Base-by-base conservation (phyloP, 2,797 vertebrate genomes). In the Borostomias antarcticus region DNA sequence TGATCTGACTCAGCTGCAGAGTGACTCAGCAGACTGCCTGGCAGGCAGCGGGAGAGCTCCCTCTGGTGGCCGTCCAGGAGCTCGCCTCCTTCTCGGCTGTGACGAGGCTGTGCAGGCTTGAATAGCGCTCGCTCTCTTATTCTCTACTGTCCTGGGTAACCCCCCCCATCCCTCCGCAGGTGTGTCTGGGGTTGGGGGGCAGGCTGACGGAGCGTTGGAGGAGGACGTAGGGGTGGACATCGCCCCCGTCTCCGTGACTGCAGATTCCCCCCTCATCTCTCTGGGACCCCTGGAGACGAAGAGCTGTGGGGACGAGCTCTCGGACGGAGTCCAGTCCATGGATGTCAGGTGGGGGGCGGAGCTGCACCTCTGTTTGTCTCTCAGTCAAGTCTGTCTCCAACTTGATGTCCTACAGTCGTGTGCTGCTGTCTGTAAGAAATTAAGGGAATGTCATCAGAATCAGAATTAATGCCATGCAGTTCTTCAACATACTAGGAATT, bases 261-360 rank as follows among this genome's bases (percentile, higher is more conserved):
- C 84, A 2, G 83, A 83, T 5, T 60, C 91, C 11, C 91, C 90
- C 62, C 58, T 91, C 82, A 93, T 94, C 88, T 92, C 88, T 76
- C 91, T 96, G 62, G 93, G 95, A 50, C 88, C 91, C 21, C 87
- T 96, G 76, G 95, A 95, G 86, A 93, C 87, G 15, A 96, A 96
- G 83, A 91, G 79, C 68, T 94, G 85, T 30, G 88, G 87, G 80
- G 95, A 99, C 77, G 96, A 98, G 77, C 94, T 96, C 48, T 80
- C 94, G 1, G 97, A 99, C 83, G 96, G 98, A 33, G 96, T 97
- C 73, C 96, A 98, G 85, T 98, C 97, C 73, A 98, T 98, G 97
- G 97, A 98, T 70, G 96, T 98, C 80, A 98, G 97, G 97, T 98
- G 86, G 82, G 77, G n/a, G n/a, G n/a, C n/a, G n/a, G n/a, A n/a